A percentile compares a stretch with the other conserved stretches of the same genome.
phyloP scores from a whole-genome alignment of 37 sponge, comb jelly and placozoan genomes.

The Cladorhizidae sp. region DNA sequence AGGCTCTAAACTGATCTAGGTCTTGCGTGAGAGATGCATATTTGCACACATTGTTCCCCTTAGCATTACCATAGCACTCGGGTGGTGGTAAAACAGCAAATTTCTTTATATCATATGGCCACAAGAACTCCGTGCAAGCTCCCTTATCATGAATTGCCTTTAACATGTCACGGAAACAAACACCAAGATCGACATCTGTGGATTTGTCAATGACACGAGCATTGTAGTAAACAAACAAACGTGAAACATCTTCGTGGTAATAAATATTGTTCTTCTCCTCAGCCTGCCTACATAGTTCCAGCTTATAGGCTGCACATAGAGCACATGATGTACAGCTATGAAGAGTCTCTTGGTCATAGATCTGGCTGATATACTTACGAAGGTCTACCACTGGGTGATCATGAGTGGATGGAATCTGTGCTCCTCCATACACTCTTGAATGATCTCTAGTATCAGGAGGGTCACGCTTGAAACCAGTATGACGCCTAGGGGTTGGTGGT shows the following conservation, averaged over 20 bases:
- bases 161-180: conserved; percentile 14
- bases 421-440: not conserved
- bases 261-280: not conserved
- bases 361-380: not conserved
- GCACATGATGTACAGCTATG: conserved; percentile 18
- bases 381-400: not conserved
- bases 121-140: conserved; percentile 2
- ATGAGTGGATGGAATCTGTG: not conserved
- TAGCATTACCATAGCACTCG: not conserved
- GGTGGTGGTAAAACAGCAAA: not conserved
- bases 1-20: conserved; percentile 3
- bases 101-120: not conserved
- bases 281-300: not conserved
- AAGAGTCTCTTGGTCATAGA: conserved; percentile 8
- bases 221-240: conserved; percentile 31
- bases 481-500: too few relatives aligned
- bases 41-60: conserved; percentile 4
- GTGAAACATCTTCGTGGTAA: not conserved
- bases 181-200: not conserved
- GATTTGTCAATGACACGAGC: not conserved
- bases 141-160: conserved; percentile 3
- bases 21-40: conserved; percentile 9
- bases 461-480: not conserved
- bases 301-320: conserved; percentile 6
- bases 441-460: not conserved